Evolutionary conservation across 2,797 vertebrate species (phyloP).

Genomic region (Myotis vivesi): DNA sequence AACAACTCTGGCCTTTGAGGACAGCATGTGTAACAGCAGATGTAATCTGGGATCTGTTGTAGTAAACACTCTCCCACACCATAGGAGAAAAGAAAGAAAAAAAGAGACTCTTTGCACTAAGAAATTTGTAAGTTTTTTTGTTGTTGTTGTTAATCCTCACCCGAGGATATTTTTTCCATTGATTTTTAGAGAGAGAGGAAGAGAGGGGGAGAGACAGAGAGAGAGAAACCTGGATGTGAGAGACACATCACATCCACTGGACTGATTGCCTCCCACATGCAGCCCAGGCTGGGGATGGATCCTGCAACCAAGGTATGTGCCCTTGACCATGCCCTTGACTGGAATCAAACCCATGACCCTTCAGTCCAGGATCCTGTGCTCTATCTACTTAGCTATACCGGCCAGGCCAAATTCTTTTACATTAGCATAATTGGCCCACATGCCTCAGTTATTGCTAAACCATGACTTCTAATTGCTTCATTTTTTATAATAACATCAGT

Average conservation of each 20-base stretch:
- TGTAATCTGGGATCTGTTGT: not conserved
- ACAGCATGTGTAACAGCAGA: not conserved
- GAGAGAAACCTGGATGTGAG: not conserved
- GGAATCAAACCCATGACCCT: no score
- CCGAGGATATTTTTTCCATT: not conserved
- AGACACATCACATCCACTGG: not conserved
- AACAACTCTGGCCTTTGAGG: not conserved
- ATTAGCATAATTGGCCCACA: not conserved
- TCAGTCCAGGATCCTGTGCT: not conserved
- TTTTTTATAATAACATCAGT: not conserved
- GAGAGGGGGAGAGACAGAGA: not conserved
- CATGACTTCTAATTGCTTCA: not conserved
- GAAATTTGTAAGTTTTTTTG: constrained; percentile 20
- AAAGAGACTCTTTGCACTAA: not conserved
- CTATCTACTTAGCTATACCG: not conserved
- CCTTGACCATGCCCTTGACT: no score
- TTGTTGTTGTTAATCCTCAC: not conserved
- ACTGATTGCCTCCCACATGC: not conserved
- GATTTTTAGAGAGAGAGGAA: not conserved
- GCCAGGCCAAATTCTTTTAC: not conserved
- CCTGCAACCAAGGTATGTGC: not conserved
- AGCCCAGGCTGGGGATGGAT: not conserved
- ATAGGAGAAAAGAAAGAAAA: not conserved
- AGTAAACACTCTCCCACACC: not conserved
- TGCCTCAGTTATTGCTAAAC: constrained; percentile 5